Evolutionary conservation across 2,888 invertebrate genomes (phyloP), one percentile per base, ranked within the genome.

Genomic region (Acleris laterana): DNA sequence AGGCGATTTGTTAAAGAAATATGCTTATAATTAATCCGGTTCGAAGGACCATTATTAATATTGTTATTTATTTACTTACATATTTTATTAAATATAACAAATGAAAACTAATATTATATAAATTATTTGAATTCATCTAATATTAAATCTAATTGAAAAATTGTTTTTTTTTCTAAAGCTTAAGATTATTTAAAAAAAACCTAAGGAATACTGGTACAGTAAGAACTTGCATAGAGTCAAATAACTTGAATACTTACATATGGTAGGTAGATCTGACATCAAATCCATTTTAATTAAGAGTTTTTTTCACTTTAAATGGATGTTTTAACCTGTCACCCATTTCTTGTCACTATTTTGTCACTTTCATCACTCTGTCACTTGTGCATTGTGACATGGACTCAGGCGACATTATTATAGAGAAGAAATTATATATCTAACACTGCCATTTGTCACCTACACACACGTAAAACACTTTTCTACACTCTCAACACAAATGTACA

Each of bases 271-370:
- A 77, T 90, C 91, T 46, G 84, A 82, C 55, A 90, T 88, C 74
- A 87, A 76, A 89, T 93, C 92, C 92, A 93, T 92, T 77, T 81
- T 88, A 16, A 74, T 73, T 68, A 70, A 69, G 82, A 78, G 77
- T 88, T 85, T 74, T 82, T 89, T 89, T 91, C 84, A 88, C 88
- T 88, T 85, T 90, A 68, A 84, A 88, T 83, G 89, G 90, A 78
- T 88, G 87, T 79, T 88, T 89, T 63, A 89, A 82, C 71, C 83
- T 88, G 85, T 90, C 90, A 88, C 88, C 92, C 92, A 93, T 93
- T 85, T 88, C 90, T 89, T 79, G 48, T 49, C 80, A 85, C 87
- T 83, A 81, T 81, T 76, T 64, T 59, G 57, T 53, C 38, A 20
- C 52, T 13, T 44, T 57, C 22, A 38, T 58, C 72, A 65, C 66